Base-by-base conservation (phyloP, 2,888 invertebrate genomes). In the Ornithoptera alexandrae region DNA sequence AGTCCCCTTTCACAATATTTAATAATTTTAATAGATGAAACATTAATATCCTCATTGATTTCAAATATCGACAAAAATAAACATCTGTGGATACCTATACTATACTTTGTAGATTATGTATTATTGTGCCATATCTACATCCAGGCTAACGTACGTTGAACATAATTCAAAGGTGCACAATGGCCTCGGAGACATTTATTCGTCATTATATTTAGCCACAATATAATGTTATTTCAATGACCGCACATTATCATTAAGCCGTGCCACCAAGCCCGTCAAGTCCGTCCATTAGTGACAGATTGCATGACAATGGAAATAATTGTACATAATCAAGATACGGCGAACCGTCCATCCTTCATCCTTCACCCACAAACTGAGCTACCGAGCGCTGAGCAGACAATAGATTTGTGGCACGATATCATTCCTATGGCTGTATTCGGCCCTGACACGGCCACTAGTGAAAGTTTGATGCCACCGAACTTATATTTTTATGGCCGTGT, bases 301-400 rank as follows among this genome's bases (percentile, higher is more conserved):
- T 81, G 84, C 84, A 81, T 83, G 86, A 82, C 81, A 82, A 79
- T 83, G 85, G 81, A 80, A 82, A 78, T 83, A 82, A 81, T 85
- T 83, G 81, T 76, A 76, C 70, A 79, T 79, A 84, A 86, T 85
- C 83, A 83, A 71, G 73, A 70, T 73, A 68, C 77, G 65, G 71
- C 72, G 72, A 72, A 73, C 62, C 63, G 67, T 53, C 67, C 72
- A 77, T 74, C 84, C 86, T 87, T 86, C 83, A 85, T 74, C 84
- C 86, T 87, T 87, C 83, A 85, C 86, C 86, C 65, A 77, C 84
- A 74, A 80, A 83, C 70, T 42, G 71, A 70, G 62, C 68, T 50
- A 61, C 71, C 63, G 65, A 65, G 53, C 53, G 53, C 53, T 62
- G 65, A 65, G 62, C 69, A 73, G 62, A 73, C 75, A 75, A 76